Conservation (phyloP, 2,888 invertebrate species). For the Agrochola macilenta region DNA sequence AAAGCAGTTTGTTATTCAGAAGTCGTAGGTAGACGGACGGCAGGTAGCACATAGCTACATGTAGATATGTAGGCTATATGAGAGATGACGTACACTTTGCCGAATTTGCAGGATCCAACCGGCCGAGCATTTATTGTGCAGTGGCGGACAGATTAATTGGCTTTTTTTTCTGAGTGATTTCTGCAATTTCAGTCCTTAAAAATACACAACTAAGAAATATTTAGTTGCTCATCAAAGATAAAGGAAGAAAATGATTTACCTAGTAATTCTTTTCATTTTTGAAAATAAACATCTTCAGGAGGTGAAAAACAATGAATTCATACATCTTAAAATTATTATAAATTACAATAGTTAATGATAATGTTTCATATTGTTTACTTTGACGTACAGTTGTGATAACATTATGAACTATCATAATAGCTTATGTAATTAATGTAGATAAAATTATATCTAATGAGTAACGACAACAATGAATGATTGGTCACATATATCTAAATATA, state of each 20-base stretch:
- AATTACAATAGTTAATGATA: neutral
- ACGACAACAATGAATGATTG: neutral
- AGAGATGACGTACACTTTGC: conserved; percentile 61
- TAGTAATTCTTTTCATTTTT: neutral
- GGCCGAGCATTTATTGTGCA: conserved; percentile 44
- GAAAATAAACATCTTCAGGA: neutral
- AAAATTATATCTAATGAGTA: neutral
- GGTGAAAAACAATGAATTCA: neutral
- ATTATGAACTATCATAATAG: neutral
- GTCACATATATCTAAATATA: neutral
- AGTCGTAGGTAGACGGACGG: conserved; percentile 68
- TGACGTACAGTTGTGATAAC: conserved; percentile 1
- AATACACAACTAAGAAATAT: neutral
- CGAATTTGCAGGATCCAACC: conserved; percentile 60
- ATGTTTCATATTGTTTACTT: neutral
- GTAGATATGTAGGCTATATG: conserved; percentile 33
- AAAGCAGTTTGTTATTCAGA: conserved; percentile 75
- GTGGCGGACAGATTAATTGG: conserved; percentile 47
- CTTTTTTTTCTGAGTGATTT: neutral
- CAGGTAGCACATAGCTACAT: conserved; percentile 73
- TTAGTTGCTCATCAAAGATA: neutral
- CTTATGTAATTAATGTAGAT: neutral
- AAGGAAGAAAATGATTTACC: neutral
- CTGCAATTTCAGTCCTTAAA: neutral
- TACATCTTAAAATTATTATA: neutral